Evolutionary conservation across 2,888 invertebrate species (phyloP).

Genomic region (Metellina segmentata): DNA sequence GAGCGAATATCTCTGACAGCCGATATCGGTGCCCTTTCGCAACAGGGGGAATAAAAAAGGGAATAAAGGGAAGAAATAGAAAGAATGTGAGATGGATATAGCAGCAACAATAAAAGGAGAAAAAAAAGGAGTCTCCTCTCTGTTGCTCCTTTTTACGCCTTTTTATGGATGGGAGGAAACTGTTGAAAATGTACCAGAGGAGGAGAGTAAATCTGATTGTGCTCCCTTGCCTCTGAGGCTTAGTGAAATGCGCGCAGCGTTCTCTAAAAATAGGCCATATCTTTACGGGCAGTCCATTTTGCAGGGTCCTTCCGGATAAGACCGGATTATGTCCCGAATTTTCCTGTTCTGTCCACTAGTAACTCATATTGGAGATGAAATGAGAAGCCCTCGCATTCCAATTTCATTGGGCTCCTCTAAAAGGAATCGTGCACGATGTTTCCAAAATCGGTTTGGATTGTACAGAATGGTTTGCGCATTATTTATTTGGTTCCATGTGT

Average conservation of each 20-base stretch:
- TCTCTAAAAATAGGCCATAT: conserved; percentile 64
- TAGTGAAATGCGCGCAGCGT: conserved; percentile 43
- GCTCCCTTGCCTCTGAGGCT: conserved; percentile 53
- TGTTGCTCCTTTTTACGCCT: conserved; percentile 51
- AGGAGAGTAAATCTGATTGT: conserved; percentile 74
- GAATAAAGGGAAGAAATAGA: conserved; percentile 40
- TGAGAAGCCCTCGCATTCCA: not conserved
- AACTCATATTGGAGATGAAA: not conserved
- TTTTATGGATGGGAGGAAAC: conserved; percentile 53
- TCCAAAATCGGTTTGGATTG: too few species aligned
- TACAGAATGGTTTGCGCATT: too few species aligned
- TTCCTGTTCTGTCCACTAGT: not conserved
- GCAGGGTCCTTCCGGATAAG: conserved; percentile 13
- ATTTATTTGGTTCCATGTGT: too few species aligned
- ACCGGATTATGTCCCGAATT: conserved; percentile 43
- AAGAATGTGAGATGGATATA: conserved; percentile 29
- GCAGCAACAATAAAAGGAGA: not conserved
- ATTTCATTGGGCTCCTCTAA: too few species aligned
- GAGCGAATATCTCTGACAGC: conserved; percentile 64
- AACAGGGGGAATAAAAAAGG: conserved; percentile 2
- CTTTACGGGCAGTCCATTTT: conserved; percentile 1
- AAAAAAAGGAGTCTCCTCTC: conserved; percentile 20
- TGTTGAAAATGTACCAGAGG: conserved; percentile 67
- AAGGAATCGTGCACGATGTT: too few species aligned
- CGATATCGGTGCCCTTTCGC: conserved; percentile 51